phyloP scores from a whole-genome alignment of 1,140 invertebrate species.

The Musca vetustissima region DNA sequence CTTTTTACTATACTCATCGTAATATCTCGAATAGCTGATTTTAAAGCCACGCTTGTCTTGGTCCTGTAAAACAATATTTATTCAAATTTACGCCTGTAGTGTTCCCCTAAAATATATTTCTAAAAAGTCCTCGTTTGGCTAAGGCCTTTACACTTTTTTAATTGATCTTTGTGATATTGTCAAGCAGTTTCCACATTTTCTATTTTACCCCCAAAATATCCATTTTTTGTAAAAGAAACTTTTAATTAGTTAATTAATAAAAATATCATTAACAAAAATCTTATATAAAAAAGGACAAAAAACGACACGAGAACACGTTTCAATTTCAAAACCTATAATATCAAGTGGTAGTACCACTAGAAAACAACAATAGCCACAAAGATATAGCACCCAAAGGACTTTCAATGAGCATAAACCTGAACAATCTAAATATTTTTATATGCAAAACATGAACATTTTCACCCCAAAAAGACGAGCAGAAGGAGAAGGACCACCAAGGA shows the following conservation, averaged over 20 bases:
- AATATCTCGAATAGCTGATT: too few species aligned
- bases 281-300: background rate
- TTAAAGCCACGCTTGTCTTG: too few species aligned
- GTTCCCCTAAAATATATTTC: too few species aligned
- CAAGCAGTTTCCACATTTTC: too few species aligned
- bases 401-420: background rate
- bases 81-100: too few species aligned
- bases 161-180: too few species aligned
- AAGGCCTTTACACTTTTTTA: too few species aligned
- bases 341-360: background rate
- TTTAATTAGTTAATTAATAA: constrained; percentile 3
- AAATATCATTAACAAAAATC: constrained; percentile 2
- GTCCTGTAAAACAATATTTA: too few species aligned
- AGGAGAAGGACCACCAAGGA: background rate
- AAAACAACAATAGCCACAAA: background rate
- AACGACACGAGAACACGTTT: background rate
- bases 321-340: background rate
- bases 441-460: constrained; percentile 14
- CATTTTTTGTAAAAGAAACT: background rate
- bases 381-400: constrained; percentile 14
- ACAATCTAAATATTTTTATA: constrained; percentile 4
- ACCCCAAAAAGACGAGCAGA: background rate
- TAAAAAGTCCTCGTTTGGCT: too few species aligned
- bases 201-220: background rate
- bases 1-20: too few species aligned